Percentiles rank a stretch among this genome's conserved stretches.
These are phyloP conservation scores for Herminia tarsipennalis DNA, from an alignment of 2,888 invertebrate genomes.

Conservation along the genomic window DNA sequence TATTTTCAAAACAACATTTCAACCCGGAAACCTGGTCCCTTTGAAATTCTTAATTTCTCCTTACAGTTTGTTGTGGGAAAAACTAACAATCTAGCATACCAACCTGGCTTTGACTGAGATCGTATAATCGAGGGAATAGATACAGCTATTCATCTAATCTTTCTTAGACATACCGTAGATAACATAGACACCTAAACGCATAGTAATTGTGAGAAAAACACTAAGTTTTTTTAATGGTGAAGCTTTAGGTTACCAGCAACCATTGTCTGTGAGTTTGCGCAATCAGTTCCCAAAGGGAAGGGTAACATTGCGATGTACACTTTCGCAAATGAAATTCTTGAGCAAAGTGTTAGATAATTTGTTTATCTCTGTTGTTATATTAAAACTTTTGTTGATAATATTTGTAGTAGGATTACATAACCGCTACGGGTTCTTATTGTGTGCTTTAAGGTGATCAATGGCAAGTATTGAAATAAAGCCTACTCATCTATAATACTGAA, in stretches of 20 bases:
- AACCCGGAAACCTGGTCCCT: no score
- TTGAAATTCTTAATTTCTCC: no score
- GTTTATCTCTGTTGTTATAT: no score
- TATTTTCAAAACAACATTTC: no score
- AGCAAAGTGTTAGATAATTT: slow-evolving; percentile 11
- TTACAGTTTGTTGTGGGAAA: background rate
- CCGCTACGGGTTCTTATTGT: no score
- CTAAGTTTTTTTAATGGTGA: slow-evolving; percentile 16
- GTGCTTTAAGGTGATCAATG: no score
- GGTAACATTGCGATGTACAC: slow-evolving; percentile 18
- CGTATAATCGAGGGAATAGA: slow-evolving; percentile 16
- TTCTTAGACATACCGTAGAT: slow-evolving; percentile 20
- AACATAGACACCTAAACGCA: slow-evolving; percentile 16
- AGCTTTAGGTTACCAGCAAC: slow-evolving; percentile 11
- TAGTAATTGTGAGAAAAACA: slow-evolving; percentile 36
- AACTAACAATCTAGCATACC: background rate
- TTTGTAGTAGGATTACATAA: no score
- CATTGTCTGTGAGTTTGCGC: slow-evolving; percentile 37
- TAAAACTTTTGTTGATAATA: no score
- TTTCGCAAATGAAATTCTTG: slow-evolving; percentile 36
- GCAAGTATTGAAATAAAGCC: no score
- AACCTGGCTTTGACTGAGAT: slow-evolving; percentile 3
- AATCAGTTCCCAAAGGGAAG: slow-evolving; percentile 33
- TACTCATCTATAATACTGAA: no score
- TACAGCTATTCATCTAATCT: slow-evolving; percentile 27